Conservation (phyloP, 1,140 invertebrate species). For the Drosophila oshimai region DNA sequence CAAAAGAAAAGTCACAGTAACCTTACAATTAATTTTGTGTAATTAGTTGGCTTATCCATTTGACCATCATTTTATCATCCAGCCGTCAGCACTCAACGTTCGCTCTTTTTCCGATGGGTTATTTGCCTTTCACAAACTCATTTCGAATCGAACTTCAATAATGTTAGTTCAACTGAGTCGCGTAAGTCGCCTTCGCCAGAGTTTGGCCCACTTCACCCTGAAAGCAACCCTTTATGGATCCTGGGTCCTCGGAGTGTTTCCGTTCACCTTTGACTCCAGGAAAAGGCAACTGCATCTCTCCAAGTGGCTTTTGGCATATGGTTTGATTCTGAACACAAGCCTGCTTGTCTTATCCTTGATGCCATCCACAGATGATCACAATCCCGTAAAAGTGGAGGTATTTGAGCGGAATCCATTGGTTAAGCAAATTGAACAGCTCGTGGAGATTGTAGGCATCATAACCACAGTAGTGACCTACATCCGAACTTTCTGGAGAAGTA, state of each 20-base stretch:
- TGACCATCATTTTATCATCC: neutral
- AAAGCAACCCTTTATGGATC: conserved; percentile 13
- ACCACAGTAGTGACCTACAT: too few species aligned
- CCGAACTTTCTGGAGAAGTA: neutral
- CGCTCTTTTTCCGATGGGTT: neutral
- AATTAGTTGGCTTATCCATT: neutral
- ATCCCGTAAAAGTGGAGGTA: conserved; percentile 7
- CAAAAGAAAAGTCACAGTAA: neutral
- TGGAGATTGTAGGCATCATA: too few species aligned
- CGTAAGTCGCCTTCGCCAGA: conserved; percentile 10
- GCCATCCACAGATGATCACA: neutral
- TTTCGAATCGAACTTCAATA: neutral
- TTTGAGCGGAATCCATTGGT: conserved; percentile 22
- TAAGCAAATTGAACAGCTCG: too few species aligned
- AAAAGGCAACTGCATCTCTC: conserved; percentile 15
- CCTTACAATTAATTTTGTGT: neutral
- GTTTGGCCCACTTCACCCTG: conserved; percentile 20
- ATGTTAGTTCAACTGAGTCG: conserved; percentile 26
- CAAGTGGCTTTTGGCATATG: conserved; percentile 36
- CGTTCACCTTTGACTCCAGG: conserved; percentile 15
- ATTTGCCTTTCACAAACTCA: neutral
- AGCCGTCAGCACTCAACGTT: neutral
- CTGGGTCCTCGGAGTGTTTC: conserved; percentile 26
- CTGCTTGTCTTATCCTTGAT: too few species aligned
- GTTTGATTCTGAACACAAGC: conserved; percentile 5